A percentile compares a stretch with the other conserved stretches of the same genome.
phyloP scores from a whole-genome alignment of 2,113 vertebrate genomes.

The Balaenoptera acutorostrata region DNA sequence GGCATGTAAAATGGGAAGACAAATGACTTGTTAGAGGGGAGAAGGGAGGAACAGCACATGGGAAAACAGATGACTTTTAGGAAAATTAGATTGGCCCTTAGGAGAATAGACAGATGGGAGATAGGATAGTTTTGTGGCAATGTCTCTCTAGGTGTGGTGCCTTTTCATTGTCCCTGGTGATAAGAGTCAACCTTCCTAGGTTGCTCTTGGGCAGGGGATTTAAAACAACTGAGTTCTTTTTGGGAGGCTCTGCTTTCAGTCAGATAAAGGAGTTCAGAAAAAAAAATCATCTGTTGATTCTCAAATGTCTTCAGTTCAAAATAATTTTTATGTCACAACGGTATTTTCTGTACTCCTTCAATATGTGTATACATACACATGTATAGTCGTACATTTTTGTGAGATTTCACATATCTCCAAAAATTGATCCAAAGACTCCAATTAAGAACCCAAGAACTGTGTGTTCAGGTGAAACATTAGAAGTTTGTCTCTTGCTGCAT shows the following conservation, averaged over 20 bases:
- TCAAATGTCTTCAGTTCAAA: background rate
- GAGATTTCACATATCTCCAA: background rate
- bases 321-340: background rate
- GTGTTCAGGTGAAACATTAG: background rate
- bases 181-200: no score
- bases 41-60: background rate
- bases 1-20: background rate
- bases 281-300: background rate
- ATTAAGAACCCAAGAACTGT: background rate
- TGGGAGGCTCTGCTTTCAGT: background rate
- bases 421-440: background rate
- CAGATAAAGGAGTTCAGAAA: background rate
- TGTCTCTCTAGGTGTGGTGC: background rate
- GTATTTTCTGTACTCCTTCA: background rate
- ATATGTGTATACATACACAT: background rate
- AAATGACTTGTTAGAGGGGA: background rate
- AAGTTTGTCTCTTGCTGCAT: background rate
- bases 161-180: background rate
- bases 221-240: background rate
- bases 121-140: no score
- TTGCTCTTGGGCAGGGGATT: background rate
- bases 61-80: background rate
- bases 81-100: background rate
- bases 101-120: rapidly evolving
- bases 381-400: background rate